A percentile compares a stretch with the other conserved stretches of the same genome.
Evolutionary conservation across 2,797 vertebrate genomes (phyloP).

Genomic region (Hemitrygon akajei): DNA sequence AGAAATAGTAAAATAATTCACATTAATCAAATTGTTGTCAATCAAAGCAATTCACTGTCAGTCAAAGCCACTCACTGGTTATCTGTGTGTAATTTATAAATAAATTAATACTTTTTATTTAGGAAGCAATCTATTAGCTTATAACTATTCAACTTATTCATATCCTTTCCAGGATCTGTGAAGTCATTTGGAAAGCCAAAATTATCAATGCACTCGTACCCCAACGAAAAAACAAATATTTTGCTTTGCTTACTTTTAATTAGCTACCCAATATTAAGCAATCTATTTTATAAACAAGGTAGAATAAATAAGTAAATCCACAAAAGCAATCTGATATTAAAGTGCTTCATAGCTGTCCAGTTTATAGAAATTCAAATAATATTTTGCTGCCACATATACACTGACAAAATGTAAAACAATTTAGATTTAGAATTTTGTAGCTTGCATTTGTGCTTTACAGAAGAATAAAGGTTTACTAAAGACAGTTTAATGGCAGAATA

Average conservation of each 20-base stretch:
- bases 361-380: not conserved
- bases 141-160: not conserved
- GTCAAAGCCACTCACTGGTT: not conserved
- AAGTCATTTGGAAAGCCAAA: not conserved
- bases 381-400: not conserved
- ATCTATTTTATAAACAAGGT: too few species aligned
- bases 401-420: not conserved
- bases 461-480: not conserved
- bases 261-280: not conserved
- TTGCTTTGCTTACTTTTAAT: not conserved
- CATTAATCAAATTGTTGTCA: not conserved
- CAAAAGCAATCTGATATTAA: too few species aligned
- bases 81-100: not conserved
- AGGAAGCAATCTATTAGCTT: not conserved
- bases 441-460: not conserved
- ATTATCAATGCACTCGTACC: not conserved
- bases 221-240: not conserved
- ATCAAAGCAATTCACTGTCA: not conserved
- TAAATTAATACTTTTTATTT: not conserved
- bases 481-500: too few species aligned
- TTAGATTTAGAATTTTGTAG: not conserved
- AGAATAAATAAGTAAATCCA: too few species aligned
- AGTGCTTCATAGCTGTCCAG: too few species aligned
- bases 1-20: not conserved
- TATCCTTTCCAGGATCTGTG: not conserved